phyloP scores from a whole-genome alignment of 1,140 invertebrate genomes.

The Atta colombica region DNA sequence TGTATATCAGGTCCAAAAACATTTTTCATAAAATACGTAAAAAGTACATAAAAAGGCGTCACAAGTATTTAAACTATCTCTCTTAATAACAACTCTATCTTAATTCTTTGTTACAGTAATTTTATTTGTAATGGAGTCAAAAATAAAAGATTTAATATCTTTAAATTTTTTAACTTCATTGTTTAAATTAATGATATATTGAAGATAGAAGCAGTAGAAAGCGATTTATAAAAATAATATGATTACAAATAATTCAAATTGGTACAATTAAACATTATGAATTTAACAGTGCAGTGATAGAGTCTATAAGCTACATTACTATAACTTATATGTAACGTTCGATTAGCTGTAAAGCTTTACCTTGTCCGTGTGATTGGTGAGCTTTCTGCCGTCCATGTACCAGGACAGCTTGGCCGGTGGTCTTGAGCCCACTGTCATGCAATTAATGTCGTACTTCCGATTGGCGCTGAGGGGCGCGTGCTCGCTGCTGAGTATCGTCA shows the following conservation, averaged over 20 bases:
- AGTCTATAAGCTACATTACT: not conserved
- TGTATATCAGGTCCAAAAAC: not conserved
- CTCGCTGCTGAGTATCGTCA: constrained; percentile 92
- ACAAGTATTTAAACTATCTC: not conserved
- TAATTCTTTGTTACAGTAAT: too few relatives aligned
- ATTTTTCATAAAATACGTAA: not conserved
- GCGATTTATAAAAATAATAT: too few relatives aligned
- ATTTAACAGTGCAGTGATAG: not conserved
- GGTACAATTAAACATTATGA: too few relatives aligned
- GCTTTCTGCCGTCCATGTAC: constrained; percentile 91
- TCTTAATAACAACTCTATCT: not conserved
- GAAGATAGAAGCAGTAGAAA: too few relatives aligned
- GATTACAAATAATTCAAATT: too few relatives aligned
- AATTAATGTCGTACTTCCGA: constrained; percentile 91
- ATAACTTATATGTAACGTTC: not conserved
- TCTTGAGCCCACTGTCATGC: constrained; percentile 92
- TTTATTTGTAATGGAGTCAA: not conserved
- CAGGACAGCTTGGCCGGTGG: constrained; percentile 93
- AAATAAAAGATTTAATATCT: not conserved
- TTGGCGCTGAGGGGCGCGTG: constrained; percentile 93
- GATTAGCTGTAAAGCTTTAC: constrained; percentile 81
- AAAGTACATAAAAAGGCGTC: not conserved
- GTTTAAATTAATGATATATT: too few relatives aligned
- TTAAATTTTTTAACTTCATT: too few relatives aligned
- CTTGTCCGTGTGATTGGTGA: constrained; percentile 88